Conservation (phyloP, 1,140 invertebrate genomes). For the Drosophila asahinai region DNA sequence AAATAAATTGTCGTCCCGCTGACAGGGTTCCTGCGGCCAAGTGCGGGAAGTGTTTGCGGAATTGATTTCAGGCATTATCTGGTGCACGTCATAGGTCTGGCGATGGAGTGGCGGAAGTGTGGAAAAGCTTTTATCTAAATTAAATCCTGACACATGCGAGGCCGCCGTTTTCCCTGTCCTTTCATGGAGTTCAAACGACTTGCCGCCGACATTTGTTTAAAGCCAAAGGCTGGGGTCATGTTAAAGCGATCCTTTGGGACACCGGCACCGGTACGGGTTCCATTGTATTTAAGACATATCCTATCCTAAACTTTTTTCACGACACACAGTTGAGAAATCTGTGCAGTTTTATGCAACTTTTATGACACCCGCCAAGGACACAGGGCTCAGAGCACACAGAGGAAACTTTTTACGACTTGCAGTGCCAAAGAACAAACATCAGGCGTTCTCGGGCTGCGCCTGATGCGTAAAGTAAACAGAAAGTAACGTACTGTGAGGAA, state of each 20-base stretch:
- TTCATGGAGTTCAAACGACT: constrained; percentile 66
- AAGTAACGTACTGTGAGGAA: constrained; percentile 29
- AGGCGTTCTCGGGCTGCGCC: constrained; percentile 30
- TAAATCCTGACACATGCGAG: constrained; percentile 67
- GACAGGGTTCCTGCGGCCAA: constrained; percentile 45
- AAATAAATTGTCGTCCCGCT: constrained; percentile 74
- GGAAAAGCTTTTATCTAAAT: constrained; percentile 82
- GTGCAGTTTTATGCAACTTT: constrained; percentile 79
- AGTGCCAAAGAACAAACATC: constrained; percentile 46
- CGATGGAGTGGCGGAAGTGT: constrained; percentile 17
- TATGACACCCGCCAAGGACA: constrained; percentile 54
- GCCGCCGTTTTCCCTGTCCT: constrained; percentile 9
- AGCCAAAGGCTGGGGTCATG: constrained; percentile 30
- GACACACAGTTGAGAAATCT: constrained; percentile 56
- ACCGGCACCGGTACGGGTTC: background rate
- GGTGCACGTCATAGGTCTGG: constrained; percentile 44
- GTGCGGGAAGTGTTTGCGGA: constrained; percentile 65
- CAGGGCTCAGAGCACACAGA: constrained; percentile 7
- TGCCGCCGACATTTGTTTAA: constrained; percentile 42
- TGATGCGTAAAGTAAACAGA: constrained; percentile 41
- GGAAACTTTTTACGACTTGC: constrained; percentile 60
- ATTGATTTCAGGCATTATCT: constrained; percentile 77
- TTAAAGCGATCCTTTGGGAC: constrained; percentile 55
- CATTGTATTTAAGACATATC: constrained; percentile 39
- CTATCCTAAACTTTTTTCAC: constrained; percentile 48